Evolutionary conservation across 2,888 invertebrate species (phyloP).

Genomic region (Orthosia incerta): DNA sequence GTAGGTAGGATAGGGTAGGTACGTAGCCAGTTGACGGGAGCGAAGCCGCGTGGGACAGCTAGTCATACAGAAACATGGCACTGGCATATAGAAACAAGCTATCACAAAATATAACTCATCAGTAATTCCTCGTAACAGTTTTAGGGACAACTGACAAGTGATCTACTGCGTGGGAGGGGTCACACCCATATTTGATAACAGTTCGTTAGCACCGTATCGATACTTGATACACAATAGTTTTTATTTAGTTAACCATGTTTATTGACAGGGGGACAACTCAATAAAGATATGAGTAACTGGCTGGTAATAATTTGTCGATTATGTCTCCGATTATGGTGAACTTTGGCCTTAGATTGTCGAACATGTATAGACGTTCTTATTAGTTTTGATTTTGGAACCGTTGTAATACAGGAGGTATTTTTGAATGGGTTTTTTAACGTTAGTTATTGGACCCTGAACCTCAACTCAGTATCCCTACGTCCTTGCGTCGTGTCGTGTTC

Average conservation of each 20-base stretch:
- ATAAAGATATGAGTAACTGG: conserved; percentile 41
- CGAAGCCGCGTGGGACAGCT: no score
- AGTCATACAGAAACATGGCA: not conserved
- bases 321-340: conserved; percentile 47
- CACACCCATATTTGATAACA: conserved; percentile 61
- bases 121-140: conserved; percentile 18
- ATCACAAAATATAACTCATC: conserved; percentile 5
- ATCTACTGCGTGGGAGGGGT: conserved; percentile 17
- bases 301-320: conserved; percentile 55
- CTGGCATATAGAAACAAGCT: not conserved
- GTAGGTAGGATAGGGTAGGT: no score
- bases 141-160: conserved; percentile 14
- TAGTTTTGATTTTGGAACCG: conserved; percentile 7
- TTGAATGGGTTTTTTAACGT: not conserved
- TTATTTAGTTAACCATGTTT: conserved; percentile 45
- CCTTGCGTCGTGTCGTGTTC: no score
- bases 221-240: conserved; percentile 36
- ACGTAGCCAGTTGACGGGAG: no score
- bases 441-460: no score
- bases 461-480: no score
- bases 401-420: not conserved
- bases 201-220: conserved; percentile 52
- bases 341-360: conserved; percentile 39
- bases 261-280: conserved; percentile 45
- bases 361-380: conserved; percentile 10